These are phyloP conservation scores for Rattus norvegicus DNA, from an alignment of 2,113 vertebrate species.

Conservation along the genomic window GRCr8 NC_086032.1:19800001-19800500, in stretches of 20 bases:
- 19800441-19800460: slow-evolving; percentile 94
- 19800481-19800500: slow-evolving; percentile 87
- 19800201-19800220: slow-evolving; percentile 66
- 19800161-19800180: background rate
- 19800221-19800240: slow-evolving; percentile 70
- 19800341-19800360: slow-evolving; percentile 94
- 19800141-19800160: slow-evolving; percentile 90
- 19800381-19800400: slow-evolving; percentile 93
- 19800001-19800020: slow-evolving; percentile 94
- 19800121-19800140: slow-evolving; percentile 86
- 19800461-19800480: slow-evolving; percentile 94
- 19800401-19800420: slow-evolving; percentile 97
- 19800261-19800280: slow-evolving; percentile 83
- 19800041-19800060: slow-evolving; percentile 82
- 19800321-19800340: slow-evolving; percentile 93
- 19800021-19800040: slow-evolving; percentile 88
- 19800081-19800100: slow-evolving; percentile 81
- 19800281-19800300: slow-evolving; percentile 88
- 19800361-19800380: slow-evolving; percentile 94
- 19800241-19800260: slow-evolving; percentile 34
- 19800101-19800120: slow-evolving; percentile 82
- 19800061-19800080: background rate
- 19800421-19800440: slow-evolving; percentile 97
- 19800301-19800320: slow-evolving; percentile 87
- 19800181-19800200: background rate